phyloP scores from a whole-genome alignment of 2,888 invertebrate species.

The Papilio gigon region DNA sequence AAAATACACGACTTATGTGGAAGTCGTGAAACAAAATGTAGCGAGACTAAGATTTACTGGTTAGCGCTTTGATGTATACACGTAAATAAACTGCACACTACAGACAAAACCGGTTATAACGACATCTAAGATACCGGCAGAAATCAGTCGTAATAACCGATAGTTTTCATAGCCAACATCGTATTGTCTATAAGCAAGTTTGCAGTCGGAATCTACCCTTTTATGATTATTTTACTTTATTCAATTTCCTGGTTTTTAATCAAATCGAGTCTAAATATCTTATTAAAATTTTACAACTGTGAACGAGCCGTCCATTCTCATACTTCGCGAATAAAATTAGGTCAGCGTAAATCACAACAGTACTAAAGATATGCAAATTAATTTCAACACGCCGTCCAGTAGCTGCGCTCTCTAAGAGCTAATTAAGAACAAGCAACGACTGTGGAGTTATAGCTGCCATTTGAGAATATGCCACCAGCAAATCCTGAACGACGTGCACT shows the following conservation, averaged over 20 bases:
- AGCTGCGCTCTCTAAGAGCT: conserved; percentile 35
- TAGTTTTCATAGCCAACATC: background rate
- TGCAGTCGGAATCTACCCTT: no score
- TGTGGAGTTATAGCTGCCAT: conserved; percentile 30
- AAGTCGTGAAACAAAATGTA: conserved; percentile 49
- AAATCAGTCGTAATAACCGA: background rate
- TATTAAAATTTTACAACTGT: background rate
- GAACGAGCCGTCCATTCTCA: background rate
- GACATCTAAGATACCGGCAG: background rate
- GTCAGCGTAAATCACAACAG: conserved; percentile 5
- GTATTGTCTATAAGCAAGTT: no score
- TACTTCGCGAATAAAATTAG: background rate
- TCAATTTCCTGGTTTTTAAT: no score
- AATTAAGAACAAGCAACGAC: conserved; percentile 32
- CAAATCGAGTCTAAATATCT: background rate
- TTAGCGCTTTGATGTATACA: conserved; percentile 22
- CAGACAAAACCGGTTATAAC: background rate
- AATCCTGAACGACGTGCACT: background rate
- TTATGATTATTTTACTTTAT: no score
- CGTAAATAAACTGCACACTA: background rate
- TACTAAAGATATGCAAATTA: conserved; percentile 28
- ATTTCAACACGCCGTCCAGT: conserved; percentile 22
- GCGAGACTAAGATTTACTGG: conserved; percentile 11
- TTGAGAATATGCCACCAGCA: background rate
- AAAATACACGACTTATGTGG: conserved; percentile 46